These are phyloP conservation scores for Crossaster papposus DNA, from an alignment of 53 echinoderm and acorn worm species.

Conservation along the genomic window DNA sequence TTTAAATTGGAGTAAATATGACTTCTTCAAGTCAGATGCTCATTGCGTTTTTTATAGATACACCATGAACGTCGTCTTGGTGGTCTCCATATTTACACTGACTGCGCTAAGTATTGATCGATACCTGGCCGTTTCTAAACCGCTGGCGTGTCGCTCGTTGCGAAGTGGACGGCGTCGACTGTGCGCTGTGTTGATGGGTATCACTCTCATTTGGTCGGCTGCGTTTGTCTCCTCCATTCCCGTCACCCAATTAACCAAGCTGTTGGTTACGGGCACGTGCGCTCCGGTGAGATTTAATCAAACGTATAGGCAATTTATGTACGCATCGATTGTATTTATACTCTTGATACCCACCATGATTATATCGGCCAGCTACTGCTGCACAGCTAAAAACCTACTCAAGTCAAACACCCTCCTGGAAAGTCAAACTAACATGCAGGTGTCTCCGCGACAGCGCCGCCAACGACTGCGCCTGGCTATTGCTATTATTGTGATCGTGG, in stretches of 20 bases:
- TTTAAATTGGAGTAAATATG: not conserved
- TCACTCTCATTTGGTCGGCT: slow-evolving; percentile 1
- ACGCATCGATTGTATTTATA: not conserved
- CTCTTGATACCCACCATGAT: slow-evolving; percentile 10
- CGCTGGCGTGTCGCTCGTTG: slow-evolving; percentile 17
- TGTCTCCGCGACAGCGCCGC: slow-evolving; percentile 50
- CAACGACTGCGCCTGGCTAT: slow-evolving; percentile 50
- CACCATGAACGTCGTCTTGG: slow-evolving; percentile 48
- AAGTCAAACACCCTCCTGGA: slow-evolving; percentile 4
- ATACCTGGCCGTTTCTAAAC: slow-evolving; percentile 61
- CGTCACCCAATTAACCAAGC: not conserved
- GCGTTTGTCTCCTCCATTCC: not conserved
- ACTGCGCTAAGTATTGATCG: slow-evolving; percentile 67
- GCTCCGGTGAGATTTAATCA: not conserved
- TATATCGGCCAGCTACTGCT: slow-evolving; percentile 40
- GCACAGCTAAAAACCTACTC: slow-evolving; percentile 15
- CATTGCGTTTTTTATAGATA: slow-evolving; percentile 33
- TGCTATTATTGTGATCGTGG: slow-evolving; percentile 42
- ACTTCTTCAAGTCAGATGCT: not conserved
- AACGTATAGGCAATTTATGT: not conserved
- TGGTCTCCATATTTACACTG: slow-evolving; percentile 53
- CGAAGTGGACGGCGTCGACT: slow-evolving; percentile 34
- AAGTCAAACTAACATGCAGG: not conserved
- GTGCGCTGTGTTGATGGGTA: slow-evolving; percentile 14
- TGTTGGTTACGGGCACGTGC: not conserved